A percentile compares a stretch with the other conserved stretches of the same genome.
phyloP scores from a whole-genome alignment of 2,888 invertebrate species.

The Idaea straminata region DNA sequence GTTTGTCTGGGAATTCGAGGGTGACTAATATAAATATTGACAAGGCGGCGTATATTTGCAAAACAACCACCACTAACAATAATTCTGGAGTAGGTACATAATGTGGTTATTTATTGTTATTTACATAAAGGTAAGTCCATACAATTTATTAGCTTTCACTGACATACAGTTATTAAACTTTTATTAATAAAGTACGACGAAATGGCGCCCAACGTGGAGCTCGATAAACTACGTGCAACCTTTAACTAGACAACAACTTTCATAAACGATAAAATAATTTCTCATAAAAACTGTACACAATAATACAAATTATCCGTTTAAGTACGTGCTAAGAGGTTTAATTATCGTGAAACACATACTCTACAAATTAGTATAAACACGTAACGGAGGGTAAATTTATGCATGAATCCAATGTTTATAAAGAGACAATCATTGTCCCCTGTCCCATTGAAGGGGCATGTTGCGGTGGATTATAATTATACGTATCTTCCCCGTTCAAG shows the following conservation, averaged over 20 bases:
- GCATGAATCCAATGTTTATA: background rate
- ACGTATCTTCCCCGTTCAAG: slow-evolving; percentile 44
- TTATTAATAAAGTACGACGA: slow-evolving; percentile 27
- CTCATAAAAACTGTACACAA: background rate
- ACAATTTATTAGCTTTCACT: slow-evolving; percentile 6
- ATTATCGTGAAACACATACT: background rate
- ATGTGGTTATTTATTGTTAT: background rate
- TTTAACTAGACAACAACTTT: background rate
- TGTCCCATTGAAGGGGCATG: slow-evolving; percentile 27
- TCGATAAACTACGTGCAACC: slow-evolving; percentile 31
- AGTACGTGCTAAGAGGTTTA: background rate
- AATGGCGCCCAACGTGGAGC: slow-evolving; percentile 59
- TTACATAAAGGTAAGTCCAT: background rate
- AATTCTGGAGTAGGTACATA: background rate
- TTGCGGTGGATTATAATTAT: slow-evolving; percentile 37
- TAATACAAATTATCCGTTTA: background rate
- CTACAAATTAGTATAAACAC: background rate
- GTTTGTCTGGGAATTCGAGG: slow-evolving; percentile 35
- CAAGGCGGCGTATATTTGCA: slow-evolving; percentile 6
- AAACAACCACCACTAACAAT: background rate
- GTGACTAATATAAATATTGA: slow-evolving; percentile 31
- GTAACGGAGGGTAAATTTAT: background rate
- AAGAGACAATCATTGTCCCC: slow-evolving; percentile 7
- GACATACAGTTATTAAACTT: slow-evolving; percentile 23
- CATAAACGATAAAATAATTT: background rate